Conservation (phyloP, 1,140 invertebrate genomes). For the Popillia japonica region DNA sequence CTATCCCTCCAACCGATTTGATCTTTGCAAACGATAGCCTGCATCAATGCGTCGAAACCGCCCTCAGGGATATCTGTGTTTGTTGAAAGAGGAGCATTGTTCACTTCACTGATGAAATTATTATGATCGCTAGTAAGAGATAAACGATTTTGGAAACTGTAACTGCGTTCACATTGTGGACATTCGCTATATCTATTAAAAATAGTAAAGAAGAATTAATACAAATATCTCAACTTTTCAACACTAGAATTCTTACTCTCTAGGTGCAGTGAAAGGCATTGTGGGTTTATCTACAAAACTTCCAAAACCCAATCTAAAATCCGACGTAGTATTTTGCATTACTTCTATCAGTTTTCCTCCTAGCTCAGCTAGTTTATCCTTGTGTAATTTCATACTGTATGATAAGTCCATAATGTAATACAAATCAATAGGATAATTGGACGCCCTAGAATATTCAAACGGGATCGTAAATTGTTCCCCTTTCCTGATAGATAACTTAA, state of each 20-base stretch:
- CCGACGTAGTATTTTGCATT: conserved; percentile 89
- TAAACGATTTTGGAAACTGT: conserved; percentile 75
- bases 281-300: conserved; percentile 99
- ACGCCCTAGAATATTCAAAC: conserved; percentile 83
- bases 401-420: conserved; percentile 97
- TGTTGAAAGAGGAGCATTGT: conserved; percentile 85
- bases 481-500: conserved; percentile 82
- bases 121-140: conserved; percentile 67
- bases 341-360: conserved; percentile 81
- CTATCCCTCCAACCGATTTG: conserved; percentile 90
- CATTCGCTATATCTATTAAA: background rate
- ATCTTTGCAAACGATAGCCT: conserved; percentile 90
- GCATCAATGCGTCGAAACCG: conserved; percentile 99
- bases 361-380: conserved; percentile 84
- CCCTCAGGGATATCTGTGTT: conserved; percentile 98
- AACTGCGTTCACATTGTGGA: conserved; percentile 60
- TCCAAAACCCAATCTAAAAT: conserved; percentile 96
- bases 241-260: background rate
- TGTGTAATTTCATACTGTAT: conserved; percentile 94
- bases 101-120: conserved; percentile 72
- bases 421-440: conserved; percentile 94
- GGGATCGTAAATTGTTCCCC: conserved; percentile 78
- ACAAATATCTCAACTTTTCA: background rate
- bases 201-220: background rate
- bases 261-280: conserved; percentile 92